These are phyloP conservation scores for Drymodes brunneopygia DNA, from an alignment of 2,113 vertebrate genomes.

Conservation along the genomic window DNA sequence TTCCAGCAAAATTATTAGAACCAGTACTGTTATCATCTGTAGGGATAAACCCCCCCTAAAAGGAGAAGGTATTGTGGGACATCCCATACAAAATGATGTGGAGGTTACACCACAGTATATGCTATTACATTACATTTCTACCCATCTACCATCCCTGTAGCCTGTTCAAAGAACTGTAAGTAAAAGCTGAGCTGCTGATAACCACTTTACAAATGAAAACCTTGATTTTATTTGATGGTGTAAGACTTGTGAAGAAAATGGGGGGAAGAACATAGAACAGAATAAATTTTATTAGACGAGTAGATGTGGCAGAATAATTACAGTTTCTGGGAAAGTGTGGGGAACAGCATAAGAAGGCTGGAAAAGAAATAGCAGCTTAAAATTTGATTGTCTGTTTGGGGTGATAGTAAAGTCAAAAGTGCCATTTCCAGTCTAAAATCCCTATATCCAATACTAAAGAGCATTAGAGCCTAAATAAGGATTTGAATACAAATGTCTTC, in stretches of 20 bases:
- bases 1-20: background rate
- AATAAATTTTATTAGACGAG: slow-evolving; percentile 1
- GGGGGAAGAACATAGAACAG: background rate
- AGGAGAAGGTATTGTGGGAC: background rate
- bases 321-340: background rate
- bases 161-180: background rate
- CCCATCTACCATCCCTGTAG: background rate
- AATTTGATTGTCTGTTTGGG: slow-evolving; percentile 44
- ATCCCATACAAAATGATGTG: background rate
- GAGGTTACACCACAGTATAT: background rate
- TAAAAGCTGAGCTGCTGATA: background rate
- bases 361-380: slow-evolving; percentile 49
- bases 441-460: slow-evolving; percentile 32
- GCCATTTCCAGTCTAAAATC: slow-evolving; percentile 49
- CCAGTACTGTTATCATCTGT: background rate
- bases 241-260: background rate
- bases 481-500: slow-evolving; percentile 60
- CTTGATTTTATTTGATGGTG: background rate
- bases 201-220: background rate
- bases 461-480: slow-evolving; percentile 50
- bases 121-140: background rate
- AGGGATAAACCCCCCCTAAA: background rate
- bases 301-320: slow-evolving; percentile 28
- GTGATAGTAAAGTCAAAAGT: slow-evolving; percentile 43
- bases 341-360: background rate